A percentile compares a stretch with the other conserved stretches of the same genome.
phyloP scores from a whole-genome alignment of 2,113 vertebrate genomes.

The Circaetus cinerascens region DNA sequence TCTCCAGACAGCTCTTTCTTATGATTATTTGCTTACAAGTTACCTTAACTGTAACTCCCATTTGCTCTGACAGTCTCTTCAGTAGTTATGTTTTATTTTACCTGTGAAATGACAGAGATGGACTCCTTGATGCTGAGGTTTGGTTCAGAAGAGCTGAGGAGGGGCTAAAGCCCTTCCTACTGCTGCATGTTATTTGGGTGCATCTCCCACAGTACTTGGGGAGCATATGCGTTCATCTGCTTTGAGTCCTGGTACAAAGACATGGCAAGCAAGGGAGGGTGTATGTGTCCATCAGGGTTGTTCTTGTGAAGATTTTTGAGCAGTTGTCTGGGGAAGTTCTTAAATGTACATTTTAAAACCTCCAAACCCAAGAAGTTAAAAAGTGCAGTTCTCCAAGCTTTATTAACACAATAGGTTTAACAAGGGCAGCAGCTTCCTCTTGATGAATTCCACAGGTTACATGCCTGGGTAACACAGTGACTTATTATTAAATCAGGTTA shows the following conservation, averaged over 20 bases:
- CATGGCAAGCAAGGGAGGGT: not conserved
- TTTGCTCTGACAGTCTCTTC: not conserved
- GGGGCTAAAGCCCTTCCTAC: not conserved
- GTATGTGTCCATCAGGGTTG: not conserved
- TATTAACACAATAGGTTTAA: not conserved
- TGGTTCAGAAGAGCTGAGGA: not conserved
- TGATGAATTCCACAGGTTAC: not conserved
- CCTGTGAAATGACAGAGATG: not conserved
- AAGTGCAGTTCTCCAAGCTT: not conserved
- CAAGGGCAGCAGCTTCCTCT: not conserved
- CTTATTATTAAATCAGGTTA: not conserved
- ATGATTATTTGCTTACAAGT: not conserved
- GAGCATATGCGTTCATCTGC: rapidly evolving
- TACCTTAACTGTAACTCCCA: not conserved
- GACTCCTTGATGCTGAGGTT: not conserved
- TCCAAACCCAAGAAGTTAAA: not conserved
- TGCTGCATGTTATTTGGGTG: not conserved
- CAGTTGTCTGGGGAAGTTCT: not conserved
- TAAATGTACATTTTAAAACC: not conserved
- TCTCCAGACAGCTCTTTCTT: not conserved
- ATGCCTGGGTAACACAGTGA: not conserved
- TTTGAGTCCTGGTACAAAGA: not conserved
- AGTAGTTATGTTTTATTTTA: not conserved
- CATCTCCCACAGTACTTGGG: not conserved
- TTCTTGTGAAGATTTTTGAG: not conserved